Conservation (phyloP, 1,140 invertebrate genomes). For the Rhizoglyphus robini region DNA sequence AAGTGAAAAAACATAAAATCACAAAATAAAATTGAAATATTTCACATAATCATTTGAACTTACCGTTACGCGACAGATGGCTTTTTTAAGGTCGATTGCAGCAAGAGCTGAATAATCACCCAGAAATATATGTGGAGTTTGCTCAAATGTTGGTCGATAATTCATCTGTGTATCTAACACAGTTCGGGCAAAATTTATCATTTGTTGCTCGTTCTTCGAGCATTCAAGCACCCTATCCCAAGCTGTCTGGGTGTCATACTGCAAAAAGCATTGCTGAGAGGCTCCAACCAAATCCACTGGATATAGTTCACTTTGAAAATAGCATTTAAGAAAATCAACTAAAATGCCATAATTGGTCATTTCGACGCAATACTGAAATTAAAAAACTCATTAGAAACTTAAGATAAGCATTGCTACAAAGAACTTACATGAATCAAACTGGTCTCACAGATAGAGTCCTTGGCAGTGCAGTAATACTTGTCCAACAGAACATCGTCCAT, state of each 20-base stretch:
- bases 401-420: neutral
- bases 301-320: conserved; percentile 10
- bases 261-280: neutral
- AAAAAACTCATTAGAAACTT: neutral
- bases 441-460: neutral
- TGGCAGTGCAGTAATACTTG: neutral
- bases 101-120: neutral
- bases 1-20: neutral
- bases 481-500: neutral
- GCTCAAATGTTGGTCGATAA: neutral
- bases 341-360: neutral
- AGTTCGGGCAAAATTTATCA: neutral
- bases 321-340: neutral
- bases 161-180: neutral
- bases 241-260: neutral
- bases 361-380: neutral
- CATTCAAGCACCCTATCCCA: neutral
- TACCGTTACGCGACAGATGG: neutral
- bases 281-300: neutral
- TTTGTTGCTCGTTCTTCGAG: neutral
- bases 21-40: neutral
- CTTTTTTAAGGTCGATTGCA: neutral
- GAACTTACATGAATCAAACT: neutral
- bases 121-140: neutral
- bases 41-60: neutral